Conservation (phyloP, 2,113 vertebrate genomes). For the Cisticola juncidis region DNA sequence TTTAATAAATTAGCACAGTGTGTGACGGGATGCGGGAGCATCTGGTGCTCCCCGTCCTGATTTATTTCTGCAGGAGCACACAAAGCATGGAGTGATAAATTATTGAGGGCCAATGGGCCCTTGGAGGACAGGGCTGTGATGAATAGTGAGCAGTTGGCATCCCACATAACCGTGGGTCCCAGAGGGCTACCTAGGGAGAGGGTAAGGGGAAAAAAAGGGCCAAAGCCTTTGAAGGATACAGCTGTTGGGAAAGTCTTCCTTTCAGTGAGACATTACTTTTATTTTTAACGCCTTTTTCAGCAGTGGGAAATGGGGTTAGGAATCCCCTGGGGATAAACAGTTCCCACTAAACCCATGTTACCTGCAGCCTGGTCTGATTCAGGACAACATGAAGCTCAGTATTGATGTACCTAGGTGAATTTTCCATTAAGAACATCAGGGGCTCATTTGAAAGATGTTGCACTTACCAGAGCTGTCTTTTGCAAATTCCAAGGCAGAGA, state of each 20-base stretch:
- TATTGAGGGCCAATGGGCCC: slow-evolving; percentile 52
- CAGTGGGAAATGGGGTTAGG: neutral
- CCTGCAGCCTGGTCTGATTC: neutral
- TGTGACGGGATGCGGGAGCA: neutral
- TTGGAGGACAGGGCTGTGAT: slow-evolving; percentile 33
- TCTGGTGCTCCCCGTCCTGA: slow-evolving; percentile 62
- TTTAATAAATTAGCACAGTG: slow-evolving; percentile 61
- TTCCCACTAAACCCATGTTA: neutral
- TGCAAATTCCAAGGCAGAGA: neutral
- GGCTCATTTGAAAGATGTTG: neutral
- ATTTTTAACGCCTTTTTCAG: slow-evolving; percentile 62
- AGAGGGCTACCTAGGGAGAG: slow-evolving; percentile 30
- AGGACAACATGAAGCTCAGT: slow-evolving; percentile 6
- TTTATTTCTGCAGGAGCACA: slow-evolving; percentile 64
- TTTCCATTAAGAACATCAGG: neutral
- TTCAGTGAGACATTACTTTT: slow-evolving; percentile 26
- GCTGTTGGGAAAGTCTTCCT: slow-evolving; percentile 51
- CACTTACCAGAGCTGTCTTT: neutral
- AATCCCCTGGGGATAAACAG: slow-evolving; percentile 36
- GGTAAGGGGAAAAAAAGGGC: slow-evolving; percentile 34
- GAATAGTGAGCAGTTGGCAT: slow-evolving; percentile 60
- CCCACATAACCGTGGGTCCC: slow-evolving; percentile 11
- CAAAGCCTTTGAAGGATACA: slow-evolving; percentile 47
- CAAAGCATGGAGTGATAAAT: slow-evolving; percentile 57
- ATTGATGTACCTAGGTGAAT: slow-evolving; percentile 20